A percentile compares a stretch with the other conserved stretches of the same genome.
Evolutionary conservation across 2,797 vertebrate species (phyloP).

Genomic region (Dromococcyx pavoninus): DNA sequence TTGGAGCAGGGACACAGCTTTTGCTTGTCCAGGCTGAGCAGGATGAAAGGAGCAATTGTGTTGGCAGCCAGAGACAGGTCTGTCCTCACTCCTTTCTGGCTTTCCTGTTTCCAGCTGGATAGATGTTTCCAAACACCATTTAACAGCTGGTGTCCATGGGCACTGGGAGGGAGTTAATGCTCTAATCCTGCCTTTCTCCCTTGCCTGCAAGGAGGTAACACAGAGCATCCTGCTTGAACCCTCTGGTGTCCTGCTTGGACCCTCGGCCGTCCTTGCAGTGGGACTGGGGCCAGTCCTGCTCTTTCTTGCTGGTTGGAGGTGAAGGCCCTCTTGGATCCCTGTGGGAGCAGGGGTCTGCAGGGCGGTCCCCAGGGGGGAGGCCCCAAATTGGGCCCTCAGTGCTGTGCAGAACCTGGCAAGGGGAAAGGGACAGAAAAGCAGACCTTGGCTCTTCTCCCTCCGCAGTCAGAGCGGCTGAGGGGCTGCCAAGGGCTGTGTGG

Average conservation of each 20-base stretch:
- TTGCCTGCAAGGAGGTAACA: accelerated
- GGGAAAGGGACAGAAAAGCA: neutral
- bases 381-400: neutral
- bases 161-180: neutral
- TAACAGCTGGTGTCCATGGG: slow-evolving; percentile 4
- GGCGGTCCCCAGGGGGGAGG: neutral
- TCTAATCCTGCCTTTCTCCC: neutral
- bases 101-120: neutral
- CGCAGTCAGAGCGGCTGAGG: accelerated
- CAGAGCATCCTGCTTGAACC: neutral
- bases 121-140: neutral
- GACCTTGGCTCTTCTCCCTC: slow-evolving; percentile 2
- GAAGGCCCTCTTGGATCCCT: neutral
- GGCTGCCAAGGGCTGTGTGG: slow-evolving; percentile 13
- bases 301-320: accelerated
- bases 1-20: neutral
- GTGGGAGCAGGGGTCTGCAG: neutral
- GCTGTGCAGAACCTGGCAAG: neutral
- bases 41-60: neutral
- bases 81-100: neutral
- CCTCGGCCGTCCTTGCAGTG: accelerated
- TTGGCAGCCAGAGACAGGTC: neutral
- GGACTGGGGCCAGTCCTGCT: neutral
- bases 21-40: neutral
- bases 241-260: accelerated